These are phyloP conservation scores for Trissoscelio sp. DNA, from an alignment of 2,888 invertebrate species.

Conservation along the genomic window DNA sequence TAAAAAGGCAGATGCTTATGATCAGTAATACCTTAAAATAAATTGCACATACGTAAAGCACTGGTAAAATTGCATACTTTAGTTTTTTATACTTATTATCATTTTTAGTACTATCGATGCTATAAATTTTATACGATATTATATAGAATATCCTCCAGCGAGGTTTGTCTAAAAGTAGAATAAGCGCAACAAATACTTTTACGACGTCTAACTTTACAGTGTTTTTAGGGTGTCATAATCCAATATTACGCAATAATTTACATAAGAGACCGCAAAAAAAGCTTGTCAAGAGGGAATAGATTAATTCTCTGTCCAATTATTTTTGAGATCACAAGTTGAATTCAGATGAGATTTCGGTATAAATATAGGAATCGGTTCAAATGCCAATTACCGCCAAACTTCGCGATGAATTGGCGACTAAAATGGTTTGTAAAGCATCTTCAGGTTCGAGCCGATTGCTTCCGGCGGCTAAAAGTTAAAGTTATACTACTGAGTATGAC, in stretches of 20 bases:
- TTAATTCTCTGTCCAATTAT: constrained; percentile 13
- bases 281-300: neutral
- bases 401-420: constrained; percentile 53
- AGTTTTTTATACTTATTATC: constrained; percentile 6
- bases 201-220: neutral
- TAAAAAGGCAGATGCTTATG: neutral
- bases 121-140: constrained; percentile 10
- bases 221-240: constrained; percentile 9
- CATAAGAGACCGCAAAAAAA: neutral
- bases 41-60: constrained; percentile 1
- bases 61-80: neutral
- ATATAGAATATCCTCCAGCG: neutral
- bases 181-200: constrained; percentile 13
- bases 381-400: constrained; percentile 42
- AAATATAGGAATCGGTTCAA: constrained; percentile 3
- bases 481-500: constrained; percentile 44
- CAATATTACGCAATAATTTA: constrained; percentile 18
- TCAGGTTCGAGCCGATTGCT: constrained; percentile 40
- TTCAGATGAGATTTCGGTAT: neutral
- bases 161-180: constrained; percentile 6
- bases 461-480: constrained; percentile 50
- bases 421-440: constrained; percentile 57
- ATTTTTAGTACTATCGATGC: constrained; percentile 8
- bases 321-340: constrained; percentile 13
- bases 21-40: neutral